Evolutionary conservation across 2,797 vertebrate genomes (phyloP), one percentile per base, ranked within the genome.

Genomic region (Dermochelys coriacea): DNA sequence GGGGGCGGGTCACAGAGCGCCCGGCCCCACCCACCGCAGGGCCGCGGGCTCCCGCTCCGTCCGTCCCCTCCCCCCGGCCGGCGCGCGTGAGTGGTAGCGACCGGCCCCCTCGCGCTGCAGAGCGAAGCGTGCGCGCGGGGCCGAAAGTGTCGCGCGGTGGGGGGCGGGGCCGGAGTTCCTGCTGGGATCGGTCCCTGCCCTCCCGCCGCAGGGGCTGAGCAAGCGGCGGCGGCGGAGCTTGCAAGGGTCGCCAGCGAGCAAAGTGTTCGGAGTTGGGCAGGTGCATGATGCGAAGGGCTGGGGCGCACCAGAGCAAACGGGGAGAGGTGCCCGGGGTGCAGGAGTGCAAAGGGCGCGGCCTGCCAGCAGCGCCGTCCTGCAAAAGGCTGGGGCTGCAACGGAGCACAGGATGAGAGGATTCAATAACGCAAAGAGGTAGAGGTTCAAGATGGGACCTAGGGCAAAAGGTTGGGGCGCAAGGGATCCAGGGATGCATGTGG

Each of bases 1-100:
- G 27, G 92, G 92, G 87, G 77, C 47, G 49, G 12, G 49, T 3
- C 57, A 16, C 50, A 0, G 1, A 0, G 0, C 1, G 31, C 6
- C 21, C 3, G 80, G 37, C 15, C 14, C 8, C 54, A 5, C 47
- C 45, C 29, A 2, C 81, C 14, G 2, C 27, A 1, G 6, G n/a
- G n/a, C n/a, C n/a, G n/a, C n/a, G 19, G 25, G 6, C 27, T 45
- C 5, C 55, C 45, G 45, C 31, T 57, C 54, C 86, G 37, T 83
- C 61, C n/a, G 51, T 8, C 21, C 7, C 16, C 21, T 8, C 31
- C 12, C 57, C 51, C 27, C 10, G 54, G 37, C 15, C 41, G 16
- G 8, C 57, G 64, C 54, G 41, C 10, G 8, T 52, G 31, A 85
- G 80, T 85, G 86, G 77, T 88, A 68, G n/a, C 64, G 64, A 25